A percentile compares a stretch with the other conserved stretches of the same genome.
These are phyloP conservation scores for Reinhardtius hippoglossoides DNA, from an alignment of 2,113 vertebrate genomes.

Conservation along the genomic window DNA sequence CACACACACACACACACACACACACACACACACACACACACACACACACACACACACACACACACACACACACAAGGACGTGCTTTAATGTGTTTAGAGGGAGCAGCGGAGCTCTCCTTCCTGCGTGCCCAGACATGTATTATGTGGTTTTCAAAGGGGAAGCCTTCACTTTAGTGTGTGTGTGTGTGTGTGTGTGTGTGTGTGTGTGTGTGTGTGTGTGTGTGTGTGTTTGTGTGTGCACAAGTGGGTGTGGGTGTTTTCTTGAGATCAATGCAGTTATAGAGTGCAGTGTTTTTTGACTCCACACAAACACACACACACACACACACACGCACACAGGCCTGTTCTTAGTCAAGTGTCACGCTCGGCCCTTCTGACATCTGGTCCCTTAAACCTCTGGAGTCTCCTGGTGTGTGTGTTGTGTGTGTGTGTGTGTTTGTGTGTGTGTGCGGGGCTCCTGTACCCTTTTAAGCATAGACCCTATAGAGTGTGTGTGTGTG, in stretches of 20 bases:
- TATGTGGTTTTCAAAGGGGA: conserved; percentile 77
- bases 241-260: conserved; percentile 50
- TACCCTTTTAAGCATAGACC: too few species aligned
- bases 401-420: conserved; percentile 42
- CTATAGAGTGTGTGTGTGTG: conserved; percentile 26
- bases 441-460: conserved; percentile 18
- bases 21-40: conserved; percentile 8
- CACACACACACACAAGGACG: conserved; percentile 24
- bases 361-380: conserved; percentile 71
- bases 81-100: conserved; percentile 65
- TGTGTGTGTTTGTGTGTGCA: conserved; percentile 8
- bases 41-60: conserved; percentile 16
- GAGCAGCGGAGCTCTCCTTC: conserved; percentile 57
- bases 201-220: too few species aligned
- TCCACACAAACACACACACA: conserved; percentile 10
- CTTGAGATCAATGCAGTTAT: conserved; percentile 68
- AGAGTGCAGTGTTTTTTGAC: conserved; percentile 50
- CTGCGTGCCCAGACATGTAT: conserved; percentile 72
- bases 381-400: conserved; percentile 68
- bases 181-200: conserved; percentile 24
- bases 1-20: conserved; percentile 9
- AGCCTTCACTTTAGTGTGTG: conserved; percentile 72
- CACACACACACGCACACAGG: conserved; percentile 11
- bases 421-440: conserved; percentile 32
- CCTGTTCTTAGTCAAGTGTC: conserved; percentile 78